phyloP scores from a whole-genome alignment of 2,888 invertebrate species.

The Pantelozetes paolii region DNA sequence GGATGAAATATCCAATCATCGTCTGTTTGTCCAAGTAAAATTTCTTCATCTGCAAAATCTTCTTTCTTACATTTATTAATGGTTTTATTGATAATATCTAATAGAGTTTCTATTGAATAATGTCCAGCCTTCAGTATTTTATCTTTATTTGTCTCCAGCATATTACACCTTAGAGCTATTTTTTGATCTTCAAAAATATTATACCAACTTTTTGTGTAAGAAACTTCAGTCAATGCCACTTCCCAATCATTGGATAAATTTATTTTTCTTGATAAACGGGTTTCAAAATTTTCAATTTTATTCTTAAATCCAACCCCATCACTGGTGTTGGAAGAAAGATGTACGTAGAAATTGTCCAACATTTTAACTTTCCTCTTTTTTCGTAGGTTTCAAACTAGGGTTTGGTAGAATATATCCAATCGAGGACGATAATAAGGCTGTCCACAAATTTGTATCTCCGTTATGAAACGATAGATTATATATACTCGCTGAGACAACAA shows the following conservation, averaged over 20 bases:
- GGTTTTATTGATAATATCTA: too few relatives aligned
- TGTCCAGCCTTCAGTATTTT: too few relatives aligned
- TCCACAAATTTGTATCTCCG: constrained; percentile 20
- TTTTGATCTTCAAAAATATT: too few relatives aligned
- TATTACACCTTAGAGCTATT: too few relatives aligned
- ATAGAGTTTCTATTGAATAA: too few relatives aligned
- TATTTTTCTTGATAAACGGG: not conserved
- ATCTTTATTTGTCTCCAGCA: too few relatives aligned
- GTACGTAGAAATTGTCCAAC: not conserved
- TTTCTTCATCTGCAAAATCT: too few relatives aligned
- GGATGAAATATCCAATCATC: too few relatives aligned
- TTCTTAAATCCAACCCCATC: not conserved
- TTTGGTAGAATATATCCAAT: constrained; percentile 21
- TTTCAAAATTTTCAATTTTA: constrained; percentile 10
- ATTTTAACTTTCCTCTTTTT: too few relatives aligned
- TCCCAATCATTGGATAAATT: constrained; percentile 1
- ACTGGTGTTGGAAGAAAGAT: not conserved
- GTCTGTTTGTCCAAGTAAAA: too few relatives aligned
- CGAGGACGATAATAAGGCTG: constrained; percentile 12
- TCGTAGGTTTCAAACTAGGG: constrained; percentile 13
- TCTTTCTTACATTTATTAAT: too few relatives aligned
- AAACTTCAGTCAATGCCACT: constrained; percentile 24
- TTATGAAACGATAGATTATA: not conserved
- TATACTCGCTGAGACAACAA: constrained; percentile 4
- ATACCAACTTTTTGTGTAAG: constrained; percentile 34